Evolutionary conservation across 2,888 invertebrate genomes (phyloP).

Genomic region (Aphidoletes aphidimyza): DNA sequence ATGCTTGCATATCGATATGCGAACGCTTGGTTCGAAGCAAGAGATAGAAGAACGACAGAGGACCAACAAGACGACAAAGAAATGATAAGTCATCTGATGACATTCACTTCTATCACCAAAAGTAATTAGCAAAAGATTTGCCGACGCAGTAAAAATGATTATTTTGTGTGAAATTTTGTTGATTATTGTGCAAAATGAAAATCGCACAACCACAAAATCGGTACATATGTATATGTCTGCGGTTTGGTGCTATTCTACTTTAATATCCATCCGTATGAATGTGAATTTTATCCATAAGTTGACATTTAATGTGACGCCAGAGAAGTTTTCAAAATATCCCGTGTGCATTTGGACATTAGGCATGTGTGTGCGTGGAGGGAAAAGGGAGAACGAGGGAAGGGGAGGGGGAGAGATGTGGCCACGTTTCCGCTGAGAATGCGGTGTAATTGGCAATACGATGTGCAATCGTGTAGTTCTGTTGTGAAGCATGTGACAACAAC

Average conservation of each 20-base stretch:
- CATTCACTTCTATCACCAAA: neutral
- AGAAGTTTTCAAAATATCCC: slow-evolving; percentile 2
- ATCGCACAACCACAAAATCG: neutral
- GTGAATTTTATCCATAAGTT: neutral
- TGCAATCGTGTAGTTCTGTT: neutral
- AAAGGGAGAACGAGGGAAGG: neutral
- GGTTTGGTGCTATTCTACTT: neutral
- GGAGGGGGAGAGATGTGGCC: neutral
- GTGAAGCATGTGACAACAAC: neutral
- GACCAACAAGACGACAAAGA: too few relatives aligned
- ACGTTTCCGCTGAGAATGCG: neutral
- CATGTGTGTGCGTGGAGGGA: neutral
- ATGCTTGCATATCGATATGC: too few relatives aligned
- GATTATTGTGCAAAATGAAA: neutral
- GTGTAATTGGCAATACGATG: neutral
- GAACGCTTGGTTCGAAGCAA: too few relatives aligned
- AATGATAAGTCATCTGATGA: neutral
- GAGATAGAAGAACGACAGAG: too few relatives aligned
- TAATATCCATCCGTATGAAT: neutral
- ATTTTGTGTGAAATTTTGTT: slow-evolving; percentile 2
- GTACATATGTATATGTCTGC: too few relatives aligned
- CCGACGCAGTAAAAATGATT: neutral
- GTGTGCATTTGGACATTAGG: neutral
- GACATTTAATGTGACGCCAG: slow-evolving; percentile 26
- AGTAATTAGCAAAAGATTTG: neutral